A percentile compares a stretch with the other conserved stretches of the same genome.
phyloP scores from a whole-genome alignment of 2,797 vertebrate genomes.

The Rhincodon typus region DNA sequence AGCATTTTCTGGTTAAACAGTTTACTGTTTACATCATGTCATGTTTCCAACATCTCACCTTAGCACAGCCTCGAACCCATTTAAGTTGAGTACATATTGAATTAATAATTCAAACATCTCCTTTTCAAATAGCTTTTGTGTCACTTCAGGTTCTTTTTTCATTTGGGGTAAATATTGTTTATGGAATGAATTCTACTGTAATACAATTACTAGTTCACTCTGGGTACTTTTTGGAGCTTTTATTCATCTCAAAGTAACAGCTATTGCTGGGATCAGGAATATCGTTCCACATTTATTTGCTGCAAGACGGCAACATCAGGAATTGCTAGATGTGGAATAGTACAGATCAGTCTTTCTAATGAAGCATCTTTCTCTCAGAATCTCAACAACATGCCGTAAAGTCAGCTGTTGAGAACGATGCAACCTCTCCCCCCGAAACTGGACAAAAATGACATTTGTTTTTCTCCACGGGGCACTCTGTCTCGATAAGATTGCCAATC shows the following conservation, averaged over 20 bases:
- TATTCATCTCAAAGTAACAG: not conserved
- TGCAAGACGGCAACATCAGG: too few relatives aligned
- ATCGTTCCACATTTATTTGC: not conserved
- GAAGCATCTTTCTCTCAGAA: not conserved
- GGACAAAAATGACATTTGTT: not conserved
- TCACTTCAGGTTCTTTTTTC: not conserved
- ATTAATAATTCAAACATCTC: not conserved
- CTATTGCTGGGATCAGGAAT: not conserved
- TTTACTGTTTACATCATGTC: not conserved
- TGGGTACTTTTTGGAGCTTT: not conserved
- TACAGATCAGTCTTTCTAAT: too few relatives aligned
- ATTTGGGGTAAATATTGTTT: not conserved
- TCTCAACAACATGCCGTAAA: not conserved
- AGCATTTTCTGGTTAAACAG: not conserved
- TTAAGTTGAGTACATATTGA: not conserved
- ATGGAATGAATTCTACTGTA: not conserved
- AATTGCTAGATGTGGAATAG: not conserved
- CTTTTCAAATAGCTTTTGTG: not conserved
- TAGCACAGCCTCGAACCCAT: not conserved
- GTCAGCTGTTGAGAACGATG: not conserved
- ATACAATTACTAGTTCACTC: not conserved
- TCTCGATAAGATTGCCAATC: not conserved
- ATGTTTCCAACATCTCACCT: not conserved
- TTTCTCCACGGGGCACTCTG: too few relatives aligned
- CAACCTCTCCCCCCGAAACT: not conserved